phyloP scores from a whole-genome alignment of 1,140 invertebrate genomes.

The Ruditapes philippinarum region DNA sequence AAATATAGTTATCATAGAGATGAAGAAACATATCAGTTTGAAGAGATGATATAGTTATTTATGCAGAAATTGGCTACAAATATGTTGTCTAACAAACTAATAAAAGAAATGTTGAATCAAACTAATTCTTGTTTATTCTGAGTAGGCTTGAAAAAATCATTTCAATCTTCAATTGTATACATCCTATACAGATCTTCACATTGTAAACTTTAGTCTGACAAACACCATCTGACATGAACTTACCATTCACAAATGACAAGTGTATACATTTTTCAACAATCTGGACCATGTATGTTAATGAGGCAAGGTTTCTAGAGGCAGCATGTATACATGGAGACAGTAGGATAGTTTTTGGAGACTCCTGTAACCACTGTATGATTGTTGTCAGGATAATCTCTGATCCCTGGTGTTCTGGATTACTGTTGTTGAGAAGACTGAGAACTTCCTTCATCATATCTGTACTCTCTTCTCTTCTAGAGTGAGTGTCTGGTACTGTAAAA shows the following conservation, averaged over 20 bases:
- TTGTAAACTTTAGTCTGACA: no score
- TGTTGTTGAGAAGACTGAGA: conserved; percentile 86
- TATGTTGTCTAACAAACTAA: no score
- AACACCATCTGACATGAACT: no score
- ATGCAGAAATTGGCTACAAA: no score
- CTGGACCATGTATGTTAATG: conserved; percentile 80
- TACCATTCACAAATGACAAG: conserved; percentile 82
- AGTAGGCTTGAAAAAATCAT: no score
- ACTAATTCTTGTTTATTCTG: no score
- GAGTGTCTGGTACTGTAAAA: conserved; percentile 86
- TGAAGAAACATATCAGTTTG: no score
- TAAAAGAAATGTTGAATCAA: no score
- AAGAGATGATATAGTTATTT: no score
- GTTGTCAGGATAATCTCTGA: conserved; percentile 86
- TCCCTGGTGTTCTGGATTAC: conserved; percentile 86
- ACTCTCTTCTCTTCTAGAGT: conserved; percentile 87
- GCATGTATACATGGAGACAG: conserved; percentile 82
- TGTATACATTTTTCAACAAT: conserved; percentile 84
- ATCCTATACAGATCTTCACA: no score
- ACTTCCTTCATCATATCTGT: conserved; percentile 88
- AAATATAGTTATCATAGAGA: no score
- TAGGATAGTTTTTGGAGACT: conserved; percentile 82
- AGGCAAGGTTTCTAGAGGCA: conserved; percentile 81
- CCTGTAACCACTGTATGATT: conserved; percentile 86
- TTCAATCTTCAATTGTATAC: no score